Evolutionary conservation across 2,113 vertebrate species (phyloP), one percentile per base, ranked within the genome.

Genomic region (Hemiprocne comata): DNA sequence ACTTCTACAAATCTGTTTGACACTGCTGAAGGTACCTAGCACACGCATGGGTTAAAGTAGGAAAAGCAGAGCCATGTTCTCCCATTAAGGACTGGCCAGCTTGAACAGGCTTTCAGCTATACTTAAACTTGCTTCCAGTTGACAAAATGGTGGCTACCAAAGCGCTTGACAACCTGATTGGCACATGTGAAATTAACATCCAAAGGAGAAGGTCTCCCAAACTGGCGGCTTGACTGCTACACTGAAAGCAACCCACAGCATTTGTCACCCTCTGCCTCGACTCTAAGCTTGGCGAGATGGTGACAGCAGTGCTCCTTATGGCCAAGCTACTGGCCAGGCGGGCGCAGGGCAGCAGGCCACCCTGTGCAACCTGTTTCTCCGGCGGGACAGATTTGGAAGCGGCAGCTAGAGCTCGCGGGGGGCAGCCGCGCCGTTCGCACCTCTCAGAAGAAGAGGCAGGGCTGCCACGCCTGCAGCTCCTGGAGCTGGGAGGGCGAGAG

Each of bases 1-100:
- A 97, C 95, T 86, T 96, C 97, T 97, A 98, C 97, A 97, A 97
- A 97, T 98, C 94, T 98, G 97, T 98, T 97, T 97, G 98, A 97
- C 97, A 94, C 96, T 71, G 88, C 89, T 89, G 97, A 95, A 97
- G 97, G 69, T 97, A 98, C 98, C 97, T 97, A 98, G 96, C 89
- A 44, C 93, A 96, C 11, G 67, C 95, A 95, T 7, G 91, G 93
- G 97, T 97, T 97, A 97, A 95, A 93, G 31, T 0, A 19, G 61
- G 62, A 31, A 24, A 85, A 94, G 96, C 95, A 97, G 97, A 96
- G 94, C 97, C 95, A 95, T 80, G 93, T 91, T 94, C 79, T 94
- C 74, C 94, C 82, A 71, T 95, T 87, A 93, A 86, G 91, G 95
- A 71, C 72, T 72, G 95, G 80, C 90, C 96, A 75, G 96, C 97